A percentile compares a stretch with the other conserved stretches of the same genome.
phyloP scores from a whole-genome alignment of 2,797 vertebrate species.

The Lagodon rhomboides region DNA sequence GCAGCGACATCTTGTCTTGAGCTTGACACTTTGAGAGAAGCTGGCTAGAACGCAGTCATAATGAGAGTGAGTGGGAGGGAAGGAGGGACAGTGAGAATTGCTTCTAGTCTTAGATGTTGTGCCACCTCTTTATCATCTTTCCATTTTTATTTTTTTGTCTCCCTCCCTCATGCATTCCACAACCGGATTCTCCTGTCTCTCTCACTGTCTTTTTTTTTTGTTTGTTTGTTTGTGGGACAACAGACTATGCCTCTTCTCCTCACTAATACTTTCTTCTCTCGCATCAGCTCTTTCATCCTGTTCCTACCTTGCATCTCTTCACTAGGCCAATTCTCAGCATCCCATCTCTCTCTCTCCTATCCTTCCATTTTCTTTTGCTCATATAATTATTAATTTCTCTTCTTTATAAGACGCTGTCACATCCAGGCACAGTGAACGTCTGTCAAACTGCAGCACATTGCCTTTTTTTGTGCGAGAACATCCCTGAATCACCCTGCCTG shows the following conservation, averaged over 20 bases:
- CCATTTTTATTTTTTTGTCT: constrained; percentile 36
- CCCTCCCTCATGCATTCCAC: constrained; percentile 38
- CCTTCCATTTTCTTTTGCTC: neutral
- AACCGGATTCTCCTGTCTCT: constrained; percentile 37
- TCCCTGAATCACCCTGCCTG: constrained; percentile 28
- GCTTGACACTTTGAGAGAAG: constrained; percentile 61
- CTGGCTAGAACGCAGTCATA: constrained; percentile 56
- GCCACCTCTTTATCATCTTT: constrained; percentile 69
- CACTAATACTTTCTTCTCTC: constrained; percentile 35
- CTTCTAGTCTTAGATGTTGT: constrained; percentile 69
- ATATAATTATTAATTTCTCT: constrained; percentile 28
- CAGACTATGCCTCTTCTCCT: constrained; percentile 26
- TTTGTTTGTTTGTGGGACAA: neutral
- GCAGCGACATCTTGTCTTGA: constrained; percentile 48
- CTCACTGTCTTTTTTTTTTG: neutral
- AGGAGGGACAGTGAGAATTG: constrained; percentile 59
- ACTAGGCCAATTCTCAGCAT: constrained; percentile 16
- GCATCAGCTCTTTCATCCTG: constrained; percentile 47
- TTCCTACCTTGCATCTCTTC: constrained; percentile 45
- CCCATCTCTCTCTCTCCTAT: constrained; percentile 30
- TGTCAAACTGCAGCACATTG: neutral
- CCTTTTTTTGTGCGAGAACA: constrained; percentile 26
- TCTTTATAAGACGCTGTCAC: constrained; percentile 15
- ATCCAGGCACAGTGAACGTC: constrained; percentile 14
- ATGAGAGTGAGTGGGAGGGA: constrained; percentile 75